Evolutionary conservation across 2,888 invertebrate genomes (phyloP), one percentile per base, ranked within the genome.

Genomic region (Chrysolina haemoptera): DNA sequence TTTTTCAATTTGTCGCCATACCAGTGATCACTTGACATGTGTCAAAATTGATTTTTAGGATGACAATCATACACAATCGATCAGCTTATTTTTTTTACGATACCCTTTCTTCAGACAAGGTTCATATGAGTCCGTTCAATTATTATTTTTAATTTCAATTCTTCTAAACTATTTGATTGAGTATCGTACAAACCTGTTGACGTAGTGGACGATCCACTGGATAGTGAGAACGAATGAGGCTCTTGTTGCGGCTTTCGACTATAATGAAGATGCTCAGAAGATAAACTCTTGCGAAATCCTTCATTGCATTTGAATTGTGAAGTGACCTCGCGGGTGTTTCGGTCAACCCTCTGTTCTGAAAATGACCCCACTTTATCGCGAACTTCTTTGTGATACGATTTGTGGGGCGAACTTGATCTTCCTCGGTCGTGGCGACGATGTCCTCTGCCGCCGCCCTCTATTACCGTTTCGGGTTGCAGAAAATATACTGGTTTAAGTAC

Each of bases 361-460:
- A 62, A 11, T 35, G 73, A 62, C 62, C 66, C 55, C 63, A 43
- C 68, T 0, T 66, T 74, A 16, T 69, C 53, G 12, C 46, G 73
- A 11, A 68, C 18, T 55, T 63, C 73, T 68, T 68, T 79, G 68
- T 78, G 74, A 41, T 73, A 68, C 71, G 72, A 67, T 72, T 82
- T 84, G 14, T 86, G 87, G 11, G 88, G 88, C 14, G 87, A 87
- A 75, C 86, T 87, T 9, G 88, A 88, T 62, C 87, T 79, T 14
- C 87, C 86, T 66, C 87, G 78, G 66, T 84, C 84, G 71, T 82
- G 53, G 1, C 50, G 66, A 67, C 81, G 77, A 55, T 82, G 74
- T 9, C 79, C 80, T 53, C 78, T 75, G 14, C 77, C 79, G 11
- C 77, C 79, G 62, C 76, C 77, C 16, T 76, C 68, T 63, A 77